These are phyloP conservation scores for Limnephilus marmoratus DNA, from an alignment of 2,888 invertebrate genomes.

Conservation along the genomic window DNA sequence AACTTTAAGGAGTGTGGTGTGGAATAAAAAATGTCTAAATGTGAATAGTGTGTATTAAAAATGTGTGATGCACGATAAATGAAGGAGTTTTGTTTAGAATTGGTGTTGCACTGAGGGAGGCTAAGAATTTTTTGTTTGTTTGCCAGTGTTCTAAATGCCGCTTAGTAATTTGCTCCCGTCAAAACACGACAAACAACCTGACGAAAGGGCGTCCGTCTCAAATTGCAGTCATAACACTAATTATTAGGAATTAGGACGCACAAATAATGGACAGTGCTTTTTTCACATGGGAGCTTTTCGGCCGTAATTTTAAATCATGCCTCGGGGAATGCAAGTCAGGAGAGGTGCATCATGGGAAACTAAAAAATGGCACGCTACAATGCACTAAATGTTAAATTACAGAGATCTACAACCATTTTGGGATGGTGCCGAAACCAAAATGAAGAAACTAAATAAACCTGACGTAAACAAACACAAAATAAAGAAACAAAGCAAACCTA, in stretches of 20 bases:
- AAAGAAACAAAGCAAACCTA: too few relatives aligned
- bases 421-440: not conserved
- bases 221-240: not conserved
- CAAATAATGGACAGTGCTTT: not conserved
- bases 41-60: too few relatives aligned
- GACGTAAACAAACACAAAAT: too few relatives aligned
- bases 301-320: not conserved
- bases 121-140: not conserved
- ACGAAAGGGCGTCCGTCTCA: not conserved
- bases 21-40: too few relatives aligned
- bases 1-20: too few relatives aligned
- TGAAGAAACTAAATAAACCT: not conserved
- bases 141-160: not conserved
- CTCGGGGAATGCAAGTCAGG: not conserved
- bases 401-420: not conserved
- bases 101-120: too few relatives aligned
- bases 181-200: not conserved
- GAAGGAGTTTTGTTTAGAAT: too few relatives aligned
- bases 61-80: too few relatives aligned
- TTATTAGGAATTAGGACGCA: not conserved
- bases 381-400: not conserved
- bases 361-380: not conserved
- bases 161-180: not conserved
- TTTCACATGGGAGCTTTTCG: slow-evolving; percentile 2
- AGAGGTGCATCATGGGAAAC: not conserved